These are phyloP conservation scores for Lordiphosa fenestrarum DNA, from an alignment of 2,888 invertebrate genomes.

Conservation along the genomic window DNA sequence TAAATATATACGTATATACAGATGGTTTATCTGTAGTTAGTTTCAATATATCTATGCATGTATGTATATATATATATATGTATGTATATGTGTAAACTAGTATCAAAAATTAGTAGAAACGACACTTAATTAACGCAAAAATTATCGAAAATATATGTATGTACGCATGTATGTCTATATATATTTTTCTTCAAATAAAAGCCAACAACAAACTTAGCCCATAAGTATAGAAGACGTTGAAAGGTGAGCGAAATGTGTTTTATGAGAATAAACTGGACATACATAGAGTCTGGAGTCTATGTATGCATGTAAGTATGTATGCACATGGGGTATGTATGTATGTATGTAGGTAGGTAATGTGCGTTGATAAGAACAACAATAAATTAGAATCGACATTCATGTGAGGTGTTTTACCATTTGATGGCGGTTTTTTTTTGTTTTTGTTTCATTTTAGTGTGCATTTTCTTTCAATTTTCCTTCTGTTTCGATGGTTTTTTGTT, in stretches of 20 bases:
- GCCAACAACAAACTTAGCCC: constrained; percentile 64
- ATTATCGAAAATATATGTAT: constrained; percentile 61
- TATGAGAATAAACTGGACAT: constrained; percentile 24
- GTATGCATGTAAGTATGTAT: constrained; percentile 16
- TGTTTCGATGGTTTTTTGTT: constrained; percentile 45
- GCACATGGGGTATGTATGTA: constrained; percentile 7
- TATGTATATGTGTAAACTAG: constrained; percentile 66
- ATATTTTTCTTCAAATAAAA: constrained; percentile 51
- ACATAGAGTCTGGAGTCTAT: constrained; percentile 22
- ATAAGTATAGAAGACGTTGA: constrained; percentile 54
- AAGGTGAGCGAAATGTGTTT: constrained; percentile 42
- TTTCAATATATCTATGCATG: constrained; percentile 33
- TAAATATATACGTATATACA: constrained; percentile 35
- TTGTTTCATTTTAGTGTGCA: constrained; percentile 24
- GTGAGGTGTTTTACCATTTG: constrained; percentile 53
- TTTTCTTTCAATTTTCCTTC: constrained; percentile 57
- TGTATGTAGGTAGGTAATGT: constrained; percentile 9
- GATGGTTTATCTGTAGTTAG: constrained; percentile 41
- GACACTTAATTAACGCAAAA: constrained; percentile 63
- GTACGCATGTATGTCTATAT: constrained; percentile 26
- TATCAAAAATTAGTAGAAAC: constrained; percentile 71
- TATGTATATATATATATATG: constrained; percentile 33
- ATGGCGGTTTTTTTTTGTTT: constrained; percentile 44
- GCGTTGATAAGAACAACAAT: constrained; percentile 61
- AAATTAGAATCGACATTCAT: constrained; percentile 68